A percentile compares a stretch with the other conserved stretches of the same genome.
Evolutionary conservation across 1,140 invertebrate genomes (phyloP).

Genomic region (Idris sp.): DNA sequence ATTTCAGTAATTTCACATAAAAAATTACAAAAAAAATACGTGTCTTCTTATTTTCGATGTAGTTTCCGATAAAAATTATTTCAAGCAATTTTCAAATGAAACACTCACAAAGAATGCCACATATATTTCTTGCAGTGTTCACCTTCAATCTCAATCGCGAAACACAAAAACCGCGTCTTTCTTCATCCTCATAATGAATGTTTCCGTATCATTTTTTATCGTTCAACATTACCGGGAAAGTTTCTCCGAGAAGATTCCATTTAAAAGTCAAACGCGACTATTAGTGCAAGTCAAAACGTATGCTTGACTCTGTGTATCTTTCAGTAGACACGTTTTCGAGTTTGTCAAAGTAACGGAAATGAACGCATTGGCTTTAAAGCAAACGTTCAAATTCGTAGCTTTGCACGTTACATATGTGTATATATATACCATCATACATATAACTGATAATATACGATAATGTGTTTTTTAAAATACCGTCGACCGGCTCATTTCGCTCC

Average conservation of each 20-base stretch:
- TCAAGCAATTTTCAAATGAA: too few species aligned
- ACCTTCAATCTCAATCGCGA: conserved; percentile 17
- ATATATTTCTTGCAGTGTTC: conserved; percentile 22
- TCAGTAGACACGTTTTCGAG: conserved; percentile 21
- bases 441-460: conserved; percentile 6
- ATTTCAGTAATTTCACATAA: too few species aligned
- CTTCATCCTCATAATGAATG: conserved; percentile 34
- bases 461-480: conserved; percentile 21
- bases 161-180: conserved; percentile 15
- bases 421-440: conserved; percentile 5
- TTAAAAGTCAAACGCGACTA: conserved; percentile 47
- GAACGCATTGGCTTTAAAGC: conserved; percentile 32
- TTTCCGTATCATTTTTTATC: conserved; percentile 34
- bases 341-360: conserved; percentile 39
- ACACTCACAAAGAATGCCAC: too few species aligned
- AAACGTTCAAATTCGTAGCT: conserved; percentile 7
- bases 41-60: too few species aligned
- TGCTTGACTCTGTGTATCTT: conserved; percentile 23
- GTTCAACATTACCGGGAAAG: conserved; percentile 20
- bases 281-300: conserved; percentile 30
- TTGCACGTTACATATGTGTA: conserved; percentile 6
- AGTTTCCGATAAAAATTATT: too few species aligned
- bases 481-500: conserved; percentile 10
- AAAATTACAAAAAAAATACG: too few species aligned
- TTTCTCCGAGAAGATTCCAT: conserved; percentile 41